Base-by-base conservation (phyloP, 2,888 invertebrate species). In the Zhuqinia jingwanae region DNA sequence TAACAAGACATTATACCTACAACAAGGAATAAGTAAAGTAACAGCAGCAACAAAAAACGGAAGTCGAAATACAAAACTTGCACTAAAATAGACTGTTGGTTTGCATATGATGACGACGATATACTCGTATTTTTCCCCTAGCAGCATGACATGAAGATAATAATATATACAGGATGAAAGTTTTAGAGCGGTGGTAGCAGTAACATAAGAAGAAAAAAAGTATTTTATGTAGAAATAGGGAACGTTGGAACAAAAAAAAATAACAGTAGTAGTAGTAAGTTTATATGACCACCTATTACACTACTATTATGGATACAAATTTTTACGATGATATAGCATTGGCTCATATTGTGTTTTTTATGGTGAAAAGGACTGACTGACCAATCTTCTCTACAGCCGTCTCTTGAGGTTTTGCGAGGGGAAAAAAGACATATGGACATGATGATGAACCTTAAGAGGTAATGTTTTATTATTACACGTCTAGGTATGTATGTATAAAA, bases 301-400 rank as follows among this genome's bases (percentile, higher is more conserved):
- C 36, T 8, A 70, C 45, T 63, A 82, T 82, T 83, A 77, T 63
- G 63, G 68, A 83, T 70, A 85, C 84, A 60, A 75, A 85, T 77
- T 78, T 81, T 85, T 77, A 84, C 50, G n/a, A 36, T 36, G 84
- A 85, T n/a, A n/a, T 70, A 85, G 56, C 53, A 75, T 83, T 78
- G 70, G 78, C 70, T 85, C 77, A 17, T 76, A 78, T 47, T 60
- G 45, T 77, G 45, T 77, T 85, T 84, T 53, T 58, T 68, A 78
- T 85, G 84, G 58, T 53, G 30, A 42, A 85, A 70, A 58, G 84
- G 75, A 76, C 83, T 58, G 70, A 58, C 78, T 56, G 47, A 13
- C 75, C 56, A 30, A 56, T 75, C 56, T 56, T 50, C 20, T 30
- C 20, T 56, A 45, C 70, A 30, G 36, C 30, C 3, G 53, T 56